Percentiles rank a stretch among this genome's conserved stretches.
Evolutionary conservation across 2,113 vertebrate species (phyloP).

Genomic region (Brevimyrus niger): DNA sequence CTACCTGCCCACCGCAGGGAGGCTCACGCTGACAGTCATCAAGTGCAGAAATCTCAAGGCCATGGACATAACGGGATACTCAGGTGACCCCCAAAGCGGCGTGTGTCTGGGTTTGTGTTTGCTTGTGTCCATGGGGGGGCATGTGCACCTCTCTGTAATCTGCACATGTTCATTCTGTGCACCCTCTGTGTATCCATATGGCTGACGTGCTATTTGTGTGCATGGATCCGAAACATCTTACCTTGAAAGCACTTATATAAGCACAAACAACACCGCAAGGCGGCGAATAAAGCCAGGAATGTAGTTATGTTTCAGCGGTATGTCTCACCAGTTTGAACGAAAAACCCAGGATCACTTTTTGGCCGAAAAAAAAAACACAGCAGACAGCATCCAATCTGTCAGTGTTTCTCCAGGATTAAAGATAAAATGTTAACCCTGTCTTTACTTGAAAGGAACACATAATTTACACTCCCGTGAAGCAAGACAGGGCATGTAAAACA

Average conservation of each 20-base stretch:
- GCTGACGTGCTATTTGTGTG: background rate
- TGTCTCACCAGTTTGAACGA: background rate
- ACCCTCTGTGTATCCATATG: background rate
- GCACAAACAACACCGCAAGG: background rate
- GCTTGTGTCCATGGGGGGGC: background rate
- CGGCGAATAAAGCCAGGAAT: background rate
- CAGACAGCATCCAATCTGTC: background rate
- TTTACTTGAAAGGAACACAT: background rate
- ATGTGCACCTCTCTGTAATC: background rate
- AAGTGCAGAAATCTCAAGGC: constrained; percentile 98
- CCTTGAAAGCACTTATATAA: background rate
- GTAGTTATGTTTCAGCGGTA: background rate
- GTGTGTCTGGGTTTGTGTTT: constrained; percentile 10
- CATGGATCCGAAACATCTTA: background rate
- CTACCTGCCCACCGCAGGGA: constrained; percentile 93
- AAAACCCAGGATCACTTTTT: background rate
- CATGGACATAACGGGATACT: constrained; percentile 98
- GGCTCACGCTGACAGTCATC: constrained; percentile 95
- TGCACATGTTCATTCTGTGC: background rate
- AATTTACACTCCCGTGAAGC: background rate
- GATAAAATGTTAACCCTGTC: background rate
- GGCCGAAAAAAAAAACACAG: background rate
- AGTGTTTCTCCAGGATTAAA: constrained; percentile 4
- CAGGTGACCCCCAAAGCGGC: constrained; percentile 61
- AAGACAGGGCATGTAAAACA: background rate